Conservation (phyloP, 2,888 invertebrate genomes). For the Cartodere bifasciata region DNA sequence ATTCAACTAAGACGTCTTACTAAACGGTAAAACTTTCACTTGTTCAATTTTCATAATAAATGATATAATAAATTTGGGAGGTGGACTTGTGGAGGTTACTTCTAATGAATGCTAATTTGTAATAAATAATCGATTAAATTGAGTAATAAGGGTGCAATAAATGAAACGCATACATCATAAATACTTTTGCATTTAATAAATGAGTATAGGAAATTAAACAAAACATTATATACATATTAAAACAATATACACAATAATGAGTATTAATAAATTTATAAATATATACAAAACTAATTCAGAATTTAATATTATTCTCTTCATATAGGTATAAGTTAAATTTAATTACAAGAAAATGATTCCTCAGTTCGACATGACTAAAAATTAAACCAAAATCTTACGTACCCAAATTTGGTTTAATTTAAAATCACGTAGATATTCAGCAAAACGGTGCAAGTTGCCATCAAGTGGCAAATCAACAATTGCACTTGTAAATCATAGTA, state of each 20-base stretch:
- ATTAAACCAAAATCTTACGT: too few species aligned
- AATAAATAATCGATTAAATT: too few species aligned
- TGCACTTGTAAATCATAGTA: conserved; percentile 31
- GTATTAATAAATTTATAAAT: conserved; percentile 36
- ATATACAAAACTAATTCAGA: conserved; percentile 35
- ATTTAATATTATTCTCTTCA: conserved; percentile 15
- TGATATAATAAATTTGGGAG: too few species aligned
- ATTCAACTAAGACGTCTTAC: too few species aligned
- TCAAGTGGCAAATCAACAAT: conserved; percentile 24
- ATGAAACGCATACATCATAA: conserved; percentile 16
- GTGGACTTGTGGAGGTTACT: too few species aligned
- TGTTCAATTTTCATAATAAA: too few species aligned
- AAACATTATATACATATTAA: conserved; percentile 39
- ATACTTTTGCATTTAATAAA: conserved; percentile 33
- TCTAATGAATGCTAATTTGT: too few species aligned
- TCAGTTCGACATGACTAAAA: too few species aligned
- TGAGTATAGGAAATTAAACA: conserved; percentile 36
- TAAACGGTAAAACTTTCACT: too few species aligned
- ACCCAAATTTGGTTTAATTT: too few species aligned
- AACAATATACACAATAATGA: conserved; percentile 40
- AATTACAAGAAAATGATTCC: conserved; percentile 9
- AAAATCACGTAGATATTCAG: conserved; percentile 19
- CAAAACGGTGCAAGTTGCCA: conserved; percentile 28
- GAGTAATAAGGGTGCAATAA: too few species aligned
- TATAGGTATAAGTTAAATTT: too few species aligned